These are phyloP conservation scores for Lutraria rhynchaena DNA, from an alignment of 1,140 invertebrate species.

Conservation along the genomic window DNA sequence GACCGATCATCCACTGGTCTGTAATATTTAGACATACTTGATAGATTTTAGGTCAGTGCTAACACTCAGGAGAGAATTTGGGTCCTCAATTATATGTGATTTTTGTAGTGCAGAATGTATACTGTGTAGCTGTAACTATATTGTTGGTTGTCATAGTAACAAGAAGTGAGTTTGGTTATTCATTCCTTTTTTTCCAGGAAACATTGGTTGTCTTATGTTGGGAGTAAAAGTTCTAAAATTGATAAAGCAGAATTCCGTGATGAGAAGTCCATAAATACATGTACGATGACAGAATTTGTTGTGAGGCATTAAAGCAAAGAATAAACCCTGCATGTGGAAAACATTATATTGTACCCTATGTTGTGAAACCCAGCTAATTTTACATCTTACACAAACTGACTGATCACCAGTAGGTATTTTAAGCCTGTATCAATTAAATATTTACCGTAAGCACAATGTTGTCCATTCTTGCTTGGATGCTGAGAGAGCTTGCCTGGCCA, in stretches of 20 bases:
- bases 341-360: background rate
- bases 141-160: too few relatives aligned
- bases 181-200: conserved; percentile 70
- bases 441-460: background rate
- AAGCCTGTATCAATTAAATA: background rate
- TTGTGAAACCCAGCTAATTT: background rate
- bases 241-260: conserved; percentile 73
- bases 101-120: too few relatives aligned
- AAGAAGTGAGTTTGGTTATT: too few relatives aligned
- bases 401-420: background rate
- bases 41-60: too few relatives aligned
- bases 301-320: conserved; percentile 35
- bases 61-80: too few relatives aligned
- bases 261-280: conserved; percentile 62
- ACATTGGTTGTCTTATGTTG: conserved; percentile 68
- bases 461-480: background rate
- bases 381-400: background rate
- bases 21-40: too few relatives aligned
- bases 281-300: conserved; percentile 42
- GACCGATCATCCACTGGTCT: too few relatives aligned
- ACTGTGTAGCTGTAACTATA: too few relatives aligned
- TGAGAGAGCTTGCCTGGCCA: conserved; percentile 12
- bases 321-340: too few relatives aligned
- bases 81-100: too few relatives aligned
- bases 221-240: conserved; percentile 73